A percentile compares a stretch with the other conserved stretches of the same genome.
Evolutionary conservation across 2,888 invertebrate species (phyloP).

Genomic region (Schrankia costaestrigalis): DNA sequence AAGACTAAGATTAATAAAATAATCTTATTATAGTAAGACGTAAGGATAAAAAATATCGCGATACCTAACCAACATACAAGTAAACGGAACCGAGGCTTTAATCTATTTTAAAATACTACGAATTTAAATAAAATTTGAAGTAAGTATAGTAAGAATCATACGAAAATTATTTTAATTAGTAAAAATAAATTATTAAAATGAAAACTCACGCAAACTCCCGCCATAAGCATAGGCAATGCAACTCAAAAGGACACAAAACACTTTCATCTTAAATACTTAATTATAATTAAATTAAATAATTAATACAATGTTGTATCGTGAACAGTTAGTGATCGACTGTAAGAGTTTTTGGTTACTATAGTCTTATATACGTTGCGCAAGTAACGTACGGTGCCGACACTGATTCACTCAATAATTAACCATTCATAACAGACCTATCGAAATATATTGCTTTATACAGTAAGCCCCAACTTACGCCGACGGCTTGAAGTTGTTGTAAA

Average conservation of each 20-base stretch:
- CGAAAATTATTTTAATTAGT: neutral
- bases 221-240: constrained; percentile 36
- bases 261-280: constrained; percentile 43
- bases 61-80: too few species aligned
- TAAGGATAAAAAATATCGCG: too few species aligned
- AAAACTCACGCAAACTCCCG: constrained; percentile 57
- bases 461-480: too few species aligned
- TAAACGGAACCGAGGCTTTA: too few species aligned
- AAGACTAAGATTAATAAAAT: too few species aligned
- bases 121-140: too few species aligned
- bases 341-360: constrained; percentile 10
- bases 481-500: too few species aligned
- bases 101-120: too few species aligned
- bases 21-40: too few species aligned
- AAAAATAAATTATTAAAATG: neutral
- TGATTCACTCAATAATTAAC: constrained; percentile 26
- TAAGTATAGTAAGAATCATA: neutral
- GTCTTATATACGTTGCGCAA: constrained; percentile 48
- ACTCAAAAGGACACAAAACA: constrained; percentile 40
- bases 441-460: too few species aligned
- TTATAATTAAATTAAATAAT: constrained; percentile 17
- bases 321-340: constrained; percentile 24
- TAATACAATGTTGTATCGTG: constrained; percentile 15
- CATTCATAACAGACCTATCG: constrained; percentile 18
- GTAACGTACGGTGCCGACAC: constrained; percentile 10